Evolutionary conservation across 2,797 vertebrate species (phyloP), one percentile per base, ranked within the genome.

Genomic region (Danionella dracula): DNA sequence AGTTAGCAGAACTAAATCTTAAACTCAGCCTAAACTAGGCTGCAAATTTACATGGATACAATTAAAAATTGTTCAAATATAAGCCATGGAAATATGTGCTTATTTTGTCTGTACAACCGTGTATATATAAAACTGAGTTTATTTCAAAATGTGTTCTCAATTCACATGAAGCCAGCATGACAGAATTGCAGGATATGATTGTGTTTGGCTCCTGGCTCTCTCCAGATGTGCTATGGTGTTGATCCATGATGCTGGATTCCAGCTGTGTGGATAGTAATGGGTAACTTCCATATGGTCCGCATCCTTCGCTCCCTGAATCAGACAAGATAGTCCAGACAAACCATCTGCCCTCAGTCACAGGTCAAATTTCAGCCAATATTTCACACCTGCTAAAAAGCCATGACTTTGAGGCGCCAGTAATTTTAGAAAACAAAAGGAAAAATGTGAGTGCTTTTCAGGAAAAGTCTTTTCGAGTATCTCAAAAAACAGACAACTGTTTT

Each of bases 301-400:
- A 41, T 29, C 13, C 54, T 42, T 54, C 29, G n/a, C 13, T 55
- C 40, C 41, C 45, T 38, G 17, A 37, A 59, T 41, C 34, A 16
- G 29, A 20, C 41, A n/a, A 71, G 54, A 59, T 4, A 5, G 12
- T 51, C n/a, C 9, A 3, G 50, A 16, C 70, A 68, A 35, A 49
- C 53, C 16, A 21, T 37, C 68, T 66, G 45, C 51, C 37, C 17
- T 21, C 21, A 48, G 68, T 56, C 23, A 50, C 54, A 62, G 41
- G 54, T 19, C 55, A 32, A 23, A 41, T 42, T 42, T 12, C 61
- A 57, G 61, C 20, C 27, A 32, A 41, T 34, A 40, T 57, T 56
- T n/a, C n/a, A n/a, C n/a, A 66, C 61, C 32, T 66, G 57, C 44
- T 75, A 12, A 73, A 68, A 55, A 34, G 51, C 8, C 12, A 23